Conservation (phyloP, 2,888 invertebrate genomes). For the Lomographa bimaculata region DNA sequence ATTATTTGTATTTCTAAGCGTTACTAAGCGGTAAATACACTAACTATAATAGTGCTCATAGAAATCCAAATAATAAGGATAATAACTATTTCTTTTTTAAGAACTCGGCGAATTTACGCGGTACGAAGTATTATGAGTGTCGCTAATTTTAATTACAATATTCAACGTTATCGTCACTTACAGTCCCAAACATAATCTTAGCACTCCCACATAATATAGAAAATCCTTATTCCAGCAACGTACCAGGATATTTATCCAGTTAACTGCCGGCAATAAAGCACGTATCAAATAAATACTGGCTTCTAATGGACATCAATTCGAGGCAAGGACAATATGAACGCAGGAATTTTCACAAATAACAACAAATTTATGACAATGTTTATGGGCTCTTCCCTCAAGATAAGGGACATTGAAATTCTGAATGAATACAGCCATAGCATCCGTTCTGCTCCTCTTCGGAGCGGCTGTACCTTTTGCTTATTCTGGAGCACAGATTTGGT, state of each 20-base stretch:
- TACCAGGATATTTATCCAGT: constrained; percentile 20
- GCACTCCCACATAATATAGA: no score
- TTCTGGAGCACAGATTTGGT: no score
- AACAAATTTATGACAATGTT: constrained; percentile 71
- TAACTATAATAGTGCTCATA: no score
- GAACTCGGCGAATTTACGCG: no score
- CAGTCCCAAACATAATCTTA: no score
- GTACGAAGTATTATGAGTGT: no score
- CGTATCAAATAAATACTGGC: constrained; percentile 31
- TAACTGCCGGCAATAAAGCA: constrained; percentile 30
- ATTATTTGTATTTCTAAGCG: no score
- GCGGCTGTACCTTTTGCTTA: constrained; percentile 39
- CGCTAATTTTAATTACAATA: no score
- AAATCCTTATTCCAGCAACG: constrained; percentile 17
- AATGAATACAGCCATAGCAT: constrained; percentile 55
- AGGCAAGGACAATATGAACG: constrained; percentile 29
- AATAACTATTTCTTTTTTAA: no score
- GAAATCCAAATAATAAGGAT: no score
- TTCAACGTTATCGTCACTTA: no score
- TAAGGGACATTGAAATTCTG: constrained; percentile 72
- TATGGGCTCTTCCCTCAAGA: constrained; percentile 64
- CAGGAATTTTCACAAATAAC: constrained; percentile 62
- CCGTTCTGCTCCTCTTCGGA: constrained; percentile 38
- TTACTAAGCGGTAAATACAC: no score
- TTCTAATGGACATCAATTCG: constrained; percentile 35